These are phyloP conservation scores for Psittacula cyanocephala DNA, from an alignment of 2,113 vertebrate species.

Conservation along the genomic window DNA sequence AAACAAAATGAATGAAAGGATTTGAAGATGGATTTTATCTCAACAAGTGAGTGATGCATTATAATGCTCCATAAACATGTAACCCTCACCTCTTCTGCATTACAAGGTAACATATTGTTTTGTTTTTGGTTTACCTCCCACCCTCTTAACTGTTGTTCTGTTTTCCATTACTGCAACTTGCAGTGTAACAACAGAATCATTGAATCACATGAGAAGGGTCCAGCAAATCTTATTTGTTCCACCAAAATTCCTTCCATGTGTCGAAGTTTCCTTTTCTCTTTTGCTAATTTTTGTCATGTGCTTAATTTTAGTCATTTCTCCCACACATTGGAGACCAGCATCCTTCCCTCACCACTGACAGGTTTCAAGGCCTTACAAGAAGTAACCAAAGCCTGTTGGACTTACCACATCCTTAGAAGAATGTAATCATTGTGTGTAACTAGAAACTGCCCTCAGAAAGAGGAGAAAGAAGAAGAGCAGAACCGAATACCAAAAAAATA, in stretches of 20 bases:
- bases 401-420: constrained; percentile 71
- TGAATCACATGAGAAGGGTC: constrained; percentile 78
- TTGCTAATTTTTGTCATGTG: constrained; percentile 77
- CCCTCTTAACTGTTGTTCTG: constrained; percentile 46
- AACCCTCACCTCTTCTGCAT: constrained; percentile 39
- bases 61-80: constrained; percentile 40
- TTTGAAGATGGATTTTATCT: not conserved
- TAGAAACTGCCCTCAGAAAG: constrained; percentile 58
- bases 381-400: constrained; percentile 61
- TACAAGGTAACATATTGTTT: constrained; percentile 49
- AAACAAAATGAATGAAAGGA: constrained; percentile 22
- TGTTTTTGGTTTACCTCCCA: constrained; percentile 48
- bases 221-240: constrained; percentile 76
- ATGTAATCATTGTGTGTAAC: constrained; percentile 34
- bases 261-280: constrained; percentile 68
- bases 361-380: constrained; percentile 66
- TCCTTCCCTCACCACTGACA: constrained; percentile 60
- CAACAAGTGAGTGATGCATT: not conserved
- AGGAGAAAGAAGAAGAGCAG: constrained; percentile 25
- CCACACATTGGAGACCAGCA: constrained; percentile 58
- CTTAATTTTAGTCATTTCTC: constrained; percentile 74
- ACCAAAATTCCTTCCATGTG: constrained; percentile 79
- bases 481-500: not conserved
- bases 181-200: constrained; percentile 68
- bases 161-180: constrained; percentile 73